Evolutionary conservation across 2,113 vertebrate genomes (phyloP).

Genomic region (Leptocoma aspasia): DNA sequence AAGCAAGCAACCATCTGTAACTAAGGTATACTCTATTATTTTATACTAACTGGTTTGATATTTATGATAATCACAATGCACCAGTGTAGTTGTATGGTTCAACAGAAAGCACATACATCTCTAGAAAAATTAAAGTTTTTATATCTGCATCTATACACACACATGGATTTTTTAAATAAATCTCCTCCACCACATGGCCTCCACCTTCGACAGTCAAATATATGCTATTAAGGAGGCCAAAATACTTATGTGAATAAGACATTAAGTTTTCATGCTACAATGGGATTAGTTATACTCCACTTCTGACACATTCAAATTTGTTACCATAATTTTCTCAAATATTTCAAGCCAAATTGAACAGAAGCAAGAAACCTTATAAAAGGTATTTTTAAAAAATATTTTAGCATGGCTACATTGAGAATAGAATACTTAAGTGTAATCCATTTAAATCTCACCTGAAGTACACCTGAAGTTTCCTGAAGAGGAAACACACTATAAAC

Average conservation of each 20-base stretch:
- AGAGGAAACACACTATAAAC: neutral
- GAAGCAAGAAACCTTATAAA: neutral
- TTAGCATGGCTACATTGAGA: neutral
- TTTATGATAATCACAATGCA: neutral
- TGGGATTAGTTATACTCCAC: neutral
- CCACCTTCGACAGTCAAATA: neutral
- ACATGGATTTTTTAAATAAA: rapidly evolving
- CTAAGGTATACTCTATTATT: neutral
- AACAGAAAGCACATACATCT: neutral
- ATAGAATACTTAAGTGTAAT: neutral
- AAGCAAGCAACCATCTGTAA: neutral
- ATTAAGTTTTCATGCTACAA: neutral
- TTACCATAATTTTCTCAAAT: neutral
- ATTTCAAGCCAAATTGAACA: neutral
- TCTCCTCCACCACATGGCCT: neutral
- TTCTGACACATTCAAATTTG: neutral
- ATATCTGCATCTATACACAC: neutral
- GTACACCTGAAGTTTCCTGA: no score
- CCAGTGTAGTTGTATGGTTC: neutral
- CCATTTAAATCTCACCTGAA: neutral
- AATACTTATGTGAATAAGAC: neutral
- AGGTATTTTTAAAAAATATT: neutral
- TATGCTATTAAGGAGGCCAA: neutral
- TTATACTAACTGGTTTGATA: neutral
- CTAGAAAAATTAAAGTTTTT: neutral